Base-by-base conservation (phyloP, 2,888 invertebrate species). In the Stomorhina lunata region DNA sequence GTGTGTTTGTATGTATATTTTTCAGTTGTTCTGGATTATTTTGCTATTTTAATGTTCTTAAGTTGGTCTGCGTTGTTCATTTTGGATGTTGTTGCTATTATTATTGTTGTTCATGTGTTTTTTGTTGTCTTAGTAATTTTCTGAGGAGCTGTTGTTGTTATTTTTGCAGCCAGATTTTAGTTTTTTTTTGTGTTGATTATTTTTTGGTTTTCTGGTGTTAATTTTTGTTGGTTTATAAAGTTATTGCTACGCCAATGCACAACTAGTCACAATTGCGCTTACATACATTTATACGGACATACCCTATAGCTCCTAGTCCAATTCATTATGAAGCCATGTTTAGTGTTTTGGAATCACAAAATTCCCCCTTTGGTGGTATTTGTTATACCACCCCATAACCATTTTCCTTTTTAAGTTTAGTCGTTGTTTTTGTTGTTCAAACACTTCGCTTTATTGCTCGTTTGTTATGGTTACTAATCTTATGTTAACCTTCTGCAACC, bases 181-280 rank as follows among this genome's bases (percentile, higher is more conserved):
- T 22, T 29, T 2, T 55, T 77, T 53, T 80, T 79, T 72, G 43
- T 45, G 0, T 25, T 27, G n/a, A n/a, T 27, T 73, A 22, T 66
- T 80, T 76, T 76, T 87, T 86, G 86, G 86, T 85, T 84, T 86
- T 85, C 86, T 82, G 88, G 87, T 88, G 88, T 88, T 88, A 88
- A 88, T 88, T 88, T 88, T 87, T 88, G 88, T 89, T 88, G 88
- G 87, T 88, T 88, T 86, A 88, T 87, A 86, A 89, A 88, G 87
- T 88, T 87, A 85, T 85, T 80, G 76, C 76, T 61, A 66, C 71
- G 55, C 79, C 77, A 66, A 59, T 78, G 81, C 69, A 83, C 69
- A 78, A 57, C 75, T 75, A 66, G 75, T 75, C 65, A 65, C 75
- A 75, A 66, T 27, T 57, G 43, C 45, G 43, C 15, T 43, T 15